Percentiles rank a stretch among this genome's conserved stretches.
These are phyloP conservation scores for Astropecten irregularis DNA, from an alignment of 53 echinoderm and acorn worm species.

Conservation along the genomic window DNA sequence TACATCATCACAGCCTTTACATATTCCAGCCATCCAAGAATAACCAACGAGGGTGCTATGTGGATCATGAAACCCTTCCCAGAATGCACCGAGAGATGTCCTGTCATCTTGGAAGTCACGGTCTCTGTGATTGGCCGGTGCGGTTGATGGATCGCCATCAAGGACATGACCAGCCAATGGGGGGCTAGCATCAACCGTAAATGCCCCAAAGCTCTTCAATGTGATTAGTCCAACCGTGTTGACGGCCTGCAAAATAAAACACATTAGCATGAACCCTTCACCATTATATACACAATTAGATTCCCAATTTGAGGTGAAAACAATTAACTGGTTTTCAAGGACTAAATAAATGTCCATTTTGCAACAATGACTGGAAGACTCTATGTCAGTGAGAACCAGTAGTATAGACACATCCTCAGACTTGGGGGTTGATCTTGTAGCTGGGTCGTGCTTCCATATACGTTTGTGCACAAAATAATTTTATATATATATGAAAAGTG, in stretches of 20 bases:
- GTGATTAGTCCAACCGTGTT: background rate
- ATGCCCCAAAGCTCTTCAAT: conserved; percentile 23
- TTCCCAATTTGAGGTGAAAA: background rate
- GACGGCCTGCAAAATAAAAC: background rate
- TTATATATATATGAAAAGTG: too few relatives aligned
- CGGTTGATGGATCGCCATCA: conserved; percentile 31
- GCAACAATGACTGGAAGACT: too few relatives aligned
- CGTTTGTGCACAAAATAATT: too few relatives aligned
- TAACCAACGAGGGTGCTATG: conserved; percentile 44
- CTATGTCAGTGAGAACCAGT: background rate
- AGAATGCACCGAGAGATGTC: conserved; percentile 29
- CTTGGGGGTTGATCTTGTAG: too few relatives aligned
- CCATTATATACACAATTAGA: too few relatives aligned
- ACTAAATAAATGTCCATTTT: too few relatives aligned
- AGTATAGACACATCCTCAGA: too few relatives aligned
- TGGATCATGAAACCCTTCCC: conserved; percentile 71
- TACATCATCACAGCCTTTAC: conserved; percentile 50
- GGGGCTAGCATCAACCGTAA: conserved; percentile 51
- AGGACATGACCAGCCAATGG: conserved; percentile 61
- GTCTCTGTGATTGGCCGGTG: conserved; percentile 37
- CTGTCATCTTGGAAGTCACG: conserved; percentile 56
- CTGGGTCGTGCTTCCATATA: too few relatives aligned
- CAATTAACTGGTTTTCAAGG: too few relatives aligned
- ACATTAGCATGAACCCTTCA: background rate
- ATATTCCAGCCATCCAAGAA: conserved; percentile 42